Evolutionary conservation across 1,140 invertebrate species (phyloP).

Genomic region (Arctopsyche grandis): DNA sequence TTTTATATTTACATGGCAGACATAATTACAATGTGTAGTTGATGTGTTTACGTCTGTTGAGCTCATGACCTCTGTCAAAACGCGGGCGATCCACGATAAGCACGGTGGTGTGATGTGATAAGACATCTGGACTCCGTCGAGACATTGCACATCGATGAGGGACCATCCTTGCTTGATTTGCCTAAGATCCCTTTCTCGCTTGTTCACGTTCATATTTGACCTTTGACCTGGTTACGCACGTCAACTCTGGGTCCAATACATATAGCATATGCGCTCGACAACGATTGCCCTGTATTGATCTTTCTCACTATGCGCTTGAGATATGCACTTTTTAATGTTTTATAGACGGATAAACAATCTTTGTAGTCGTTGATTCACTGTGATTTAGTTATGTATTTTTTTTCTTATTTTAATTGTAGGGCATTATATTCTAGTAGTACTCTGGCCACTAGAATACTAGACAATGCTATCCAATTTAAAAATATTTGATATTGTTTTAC

Average conservation of each 20-base stretch:
- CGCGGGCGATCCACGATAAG: conserved; percentile 22
- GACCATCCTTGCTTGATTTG: neutral
- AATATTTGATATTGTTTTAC: neutral
- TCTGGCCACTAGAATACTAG: too few species aligned
- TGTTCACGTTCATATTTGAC: neutral
- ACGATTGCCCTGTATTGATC: too few species aligned
- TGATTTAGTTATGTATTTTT: too few species aligned
- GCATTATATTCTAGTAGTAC: too few species aligned
- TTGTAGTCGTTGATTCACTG: too few species aligned
- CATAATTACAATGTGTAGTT: neutral
- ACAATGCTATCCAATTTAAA: too few species aligned
- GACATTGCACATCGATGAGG: neutral
- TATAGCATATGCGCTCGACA: too few species aligned
- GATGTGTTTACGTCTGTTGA: neutral
- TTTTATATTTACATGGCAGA: neutral
- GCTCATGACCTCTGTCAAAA: conserved; percentile 28
- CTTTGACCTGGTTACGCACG: neutral
- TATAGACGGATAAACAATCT: too few species aligned
- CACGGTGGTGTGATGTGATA: conserved; percentile 34
- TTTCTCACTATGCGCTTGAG: too few species aligned
- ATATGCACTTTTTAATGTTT: too few species aligned
- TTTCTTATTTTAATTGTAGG: too few species aligned
- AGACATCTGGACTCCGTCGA: conserved; percentile 4
- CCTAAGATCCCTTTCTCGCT: neutral
- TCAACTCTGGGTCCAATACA: too few species aligned